phyloP scores from a whole-genome alignment of 2,888 invertebrate genomes.

The Sthenelais limicola region DNA sequence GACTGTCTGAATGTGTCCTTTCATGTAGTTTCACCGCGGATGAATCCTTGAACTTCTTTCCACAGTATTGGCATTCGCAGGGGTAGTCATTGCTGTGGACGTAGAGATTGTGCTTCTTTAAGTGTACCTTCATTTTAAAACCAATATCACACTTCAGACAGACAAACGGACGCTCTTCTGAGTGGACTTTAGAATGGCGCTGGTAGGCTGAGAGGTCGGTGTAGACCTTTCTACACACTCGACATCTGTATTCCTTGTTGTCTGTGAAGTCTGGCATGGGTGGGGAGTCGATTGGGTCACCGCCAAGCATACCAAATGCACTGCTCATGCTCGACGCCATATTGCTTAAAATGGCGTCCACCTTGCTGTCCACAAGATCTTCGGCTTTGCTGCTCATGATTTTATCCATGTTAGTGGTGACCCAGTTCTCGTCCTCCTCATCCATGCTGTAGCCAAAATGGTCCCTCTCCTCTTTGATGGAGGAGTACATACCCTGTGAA shows the following conservation, averaged over 20 bases:
- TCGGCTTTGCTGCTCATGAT: conserved; percentile 26
- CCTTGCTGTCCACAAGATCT: conserved; percentile 27
- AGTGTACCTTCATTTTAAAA: conserved; percentile 55
- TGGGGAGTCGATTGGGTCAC: conserved; percentile 27
- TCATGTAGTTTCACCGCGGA: conserved; percentile 54
- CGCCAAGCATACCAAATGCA: conserved; percentile 28
- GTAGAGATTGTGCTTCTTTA: conserved; percentile 56
- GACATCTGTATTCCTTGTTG: conserved; percentile 43
- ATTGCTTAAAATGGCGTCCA: conserved; percentile 30
- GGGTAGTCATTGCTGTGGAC: conserved; percentile 54
- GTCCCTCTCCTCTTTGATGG: conserved; percentile 26
- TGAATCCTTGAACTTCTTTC: conserved; percentile 55
- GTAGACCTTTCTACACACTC: conserved; percentile 51
- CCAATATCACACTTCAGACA: conserved; percentile 51
- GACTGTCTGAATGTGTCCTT: conserved; percentile 51
- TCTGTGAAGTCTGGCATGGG: conserved; percentile 13
- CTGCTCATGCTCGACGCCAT: conserved; percentile 37
- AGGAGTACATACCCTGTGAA: conserved; percentile 17
- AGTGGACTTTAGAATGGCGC: conserved; percentile 50
- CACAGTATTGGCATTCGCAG: conserved; percentile 53
- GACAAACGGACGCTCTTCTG: conserved; percentile 50
- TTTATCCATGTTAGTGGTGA: conserved; percentile 39
- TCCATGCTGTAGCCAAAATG: conserved; percentile 28
- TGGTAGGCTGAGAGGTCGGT: conserved; percentile 48
- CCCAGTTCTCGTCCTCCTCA: conserved; percentile 33